These are phyloP conservation scores for Palaemon carinicauda DNA, from an alignment of 1,140 invertebrate genomes.

Conservation along the genomic window DNA sequence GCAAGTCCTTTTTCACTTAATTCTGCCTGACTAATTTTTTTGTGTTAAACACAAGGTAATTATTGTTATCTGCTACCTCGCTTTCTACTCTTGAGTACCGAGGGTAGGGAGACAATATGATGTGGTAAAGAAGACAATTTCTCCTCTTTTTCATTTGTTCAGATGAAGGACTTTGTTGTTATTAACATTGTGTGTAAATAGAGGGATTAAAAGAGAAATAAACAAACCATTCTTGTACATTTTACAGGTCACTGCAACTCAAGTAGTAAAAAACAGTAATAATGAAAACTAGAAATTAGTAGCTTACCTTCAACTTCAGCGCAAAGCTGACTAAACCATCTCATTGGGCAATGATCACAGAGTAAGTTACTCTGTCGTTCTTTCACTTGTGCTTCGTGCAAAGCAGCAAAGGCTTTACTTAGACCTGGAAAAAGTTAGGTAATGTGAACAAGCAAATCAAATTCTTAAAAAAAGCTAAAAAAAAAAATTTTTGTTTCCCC, in stretches of 20 bases:
- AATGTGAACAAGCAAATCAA: background rate
- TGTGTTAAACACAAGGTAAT: too few species aligned
- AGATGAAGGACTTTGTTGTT: too few species aligned
- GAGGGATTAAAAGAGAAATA: background rate
- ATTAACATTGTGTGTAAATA: too few species aligned
- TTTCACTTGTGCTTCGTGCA: conserved; percentile 70
- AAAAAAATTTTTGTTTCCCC: background rate
- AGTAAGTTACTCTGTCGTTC: conserved; percentile 70
- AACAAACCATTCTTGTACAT: background rate
- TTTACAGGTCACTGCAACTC: background rate
- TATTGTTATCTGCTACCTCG: too few species aligned
- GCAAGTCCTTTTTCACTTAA: too few species aligned
- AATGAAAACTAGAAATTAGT: background rate
- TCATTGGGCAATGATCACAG: conserved; percentile 90
- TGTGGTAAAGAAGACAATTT: too few species aligned
- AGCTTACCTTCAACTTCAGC: conserved; percentile 80
- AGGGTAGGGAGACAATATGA: too few species aligned
- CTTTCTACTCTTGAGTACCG: too few species aligned
- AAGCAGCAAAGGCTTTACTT: conserved; percentile 80
- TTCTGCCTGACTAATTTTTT: too few species aligned
- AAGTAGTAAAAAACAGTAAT: background rate
- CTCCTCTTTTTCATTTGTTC: too few species aligned
- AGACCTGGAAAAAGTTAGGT: conserved; percentile 71
- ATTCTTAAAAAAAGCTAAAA: conserved; percentile 27
- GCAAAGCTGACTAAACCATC: conserved; percentile 92